phyloP scores from a whole-genome alignment of 2,113 vertebrate species.

The Accipiter cooperii region DNA sequence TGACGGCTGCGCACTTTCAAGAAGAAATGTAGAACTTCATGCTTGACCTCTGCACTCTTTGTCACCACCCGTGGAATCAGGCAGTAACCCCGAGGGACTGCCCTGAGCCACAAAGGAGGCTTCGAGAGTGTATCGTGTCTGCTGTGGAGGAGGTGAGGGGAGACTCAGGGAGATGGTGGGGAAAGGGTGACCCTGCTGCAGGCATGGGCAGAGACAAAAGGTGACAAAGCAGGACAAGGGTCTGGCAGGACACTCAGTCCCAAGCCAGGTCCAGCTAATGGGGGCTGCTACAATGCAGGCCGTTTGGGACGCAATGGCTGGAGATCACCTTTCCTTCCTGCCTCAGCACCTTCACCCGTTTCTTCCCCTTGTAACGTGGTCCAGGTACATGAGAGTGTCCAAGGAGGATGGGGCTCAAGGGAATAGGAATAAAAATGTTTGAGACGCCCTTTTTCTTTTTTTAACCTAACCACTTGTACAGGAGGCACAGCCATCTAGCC shows the following conservation, averaged over 20 bases:
- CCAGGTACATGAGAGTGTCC: background rate
- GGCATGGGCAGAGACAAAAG: background rate
- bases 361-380: rapidly evolving
- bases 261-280: background rate
- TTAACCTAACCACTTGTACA: background rate
- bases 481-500: background rate
- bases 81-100: background rate
- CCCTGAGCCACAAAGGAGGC: background rate
- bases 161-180: background rate
- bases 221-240: background rate
- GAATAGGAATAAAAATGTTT: background rate
- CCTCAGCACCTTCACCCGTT: background rate
- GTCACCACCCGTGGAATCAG: background rate
- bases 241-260: background rate
- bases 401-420: background rate
- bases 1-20: rapidly evolving
- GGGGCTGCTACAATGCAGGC: rapidly evolving
- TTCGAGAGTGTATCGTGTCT: background rate
- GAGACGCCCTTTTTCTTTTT: background rate
- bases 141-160: background rate
- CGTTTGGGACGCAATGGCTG: background rate
- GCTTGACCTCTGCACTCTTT: background rate
- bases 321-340: background rate
- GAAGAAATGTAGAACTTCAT: background rate
- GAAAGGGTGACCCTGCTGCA: background rate